Evolutionary conservation across 2,113 vertebrate species (phyloP).

Genomic region (Odontesthes bonariensis): DNA sequence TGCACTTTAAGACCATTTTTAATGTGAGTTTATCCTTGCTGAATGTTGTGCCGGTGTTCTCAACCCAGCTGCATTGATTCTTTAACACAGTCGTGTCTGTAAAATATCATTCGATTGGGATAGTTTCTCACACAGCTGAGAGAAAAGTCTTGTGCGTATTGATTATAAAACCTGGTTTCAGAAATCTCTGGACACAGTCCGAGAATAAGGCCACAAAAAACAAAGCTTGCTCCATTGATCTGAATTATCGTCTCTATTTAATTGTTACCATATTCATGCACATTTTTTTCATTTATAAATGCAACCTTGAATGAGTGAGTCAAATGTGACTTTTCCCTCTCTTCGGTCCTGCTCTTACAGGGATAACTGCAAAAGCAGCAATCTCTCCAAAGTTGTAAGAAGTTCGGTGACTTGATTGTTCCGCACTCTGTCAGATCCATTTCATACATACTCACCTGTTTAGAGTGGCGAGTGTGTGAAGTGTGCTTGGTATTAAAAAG

Average conservation of each 20-base stretch:
- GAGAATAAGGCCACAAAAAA: neutral
- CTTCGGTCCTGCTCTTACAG: neutral
- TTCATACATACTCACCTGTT: neutral
- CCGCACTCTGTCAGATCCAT: constrained; percentile 6
- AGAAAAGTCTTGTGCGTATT: neutral
- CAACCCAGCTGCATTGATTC: too few species aligned
- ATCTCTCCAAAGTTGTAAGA: neutral
- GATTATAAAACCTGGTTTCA: neutral
- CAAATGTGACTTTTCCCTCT: neutral
- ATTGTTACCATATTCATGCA: neutral
- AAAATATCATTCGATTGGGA: neutral
- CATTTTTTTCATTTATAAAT: neutral
- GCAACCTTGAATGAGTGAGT: neutral
- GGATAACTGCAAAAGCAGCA: neutral
- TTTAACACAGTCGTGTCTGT: neutral
- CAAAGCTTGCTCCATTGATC: neutral
- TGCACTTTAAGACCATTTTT: too few species aligned
- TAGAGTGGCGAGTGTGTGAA: constrained; percentile 3
- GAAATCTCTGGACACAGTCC: neutral
- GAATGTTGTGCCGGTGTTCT: too few species aligned
- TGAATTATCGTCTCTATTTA: neutral
- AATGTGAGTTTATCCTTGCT: too few species aligned
- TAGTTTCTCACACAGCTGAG: neutral
- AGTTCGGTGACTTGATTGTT: constrained; percentile 3
- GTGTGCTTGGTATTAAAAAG: neutral